phyloP scores from a whole-genome alignment of 1,140 invertebrate species.

The Globodera ellingtonae region DNA sequence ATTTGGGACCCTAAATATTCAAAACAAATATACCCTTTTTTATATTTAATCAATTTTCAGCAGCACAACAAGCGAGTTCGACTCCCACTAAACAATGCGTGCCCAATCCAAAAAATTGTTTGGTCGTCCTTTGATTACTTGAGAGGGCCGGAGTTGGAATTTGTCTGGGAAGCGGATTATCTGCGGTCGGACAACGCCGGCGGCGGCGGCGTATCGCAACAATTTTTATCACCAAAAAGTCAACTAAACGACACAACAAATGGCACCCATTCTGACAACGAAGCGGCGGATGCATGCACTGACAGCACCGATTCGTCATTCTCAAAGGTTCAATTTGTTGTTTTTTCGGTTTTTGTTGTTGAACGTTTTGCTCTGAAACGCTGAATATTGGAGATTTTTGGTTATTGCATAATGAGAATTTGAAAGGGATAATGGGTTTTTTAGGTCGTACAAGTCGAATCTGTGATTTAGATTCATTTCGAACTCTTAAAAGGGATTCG shows the following conservation, averaged over 20 bases:
- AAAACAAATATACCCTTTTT: not conserved
- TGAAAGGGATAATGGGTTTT: no score
- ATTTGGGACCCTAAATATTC: not conserved
- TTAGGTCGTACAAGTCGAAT: no score
- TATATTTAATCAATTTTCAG: constrained; percentile 20
- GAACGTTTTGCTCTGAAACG: no score
- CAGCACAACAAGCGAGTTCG: constrained; percentile 23
- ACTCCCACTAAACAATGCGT: constrained; percentile 31
- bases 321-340: constrained; percentile 27
- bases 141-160: constrained; percentile 41
- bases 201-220: not conserved
- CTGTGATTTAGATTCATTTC: not conserved
- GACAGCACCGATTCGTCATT: constrained; percentile 30
- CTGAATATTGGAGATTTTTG: no score
- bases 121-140: constrained; percentile 51
- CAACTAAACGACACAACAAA: not conserved
- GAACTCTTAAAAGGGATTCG: not conserved
- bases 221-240: not conserved
- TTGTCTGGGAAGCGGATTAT: constrained; percentile 43
- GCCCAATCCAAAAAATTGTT: constrained; percentile 39
- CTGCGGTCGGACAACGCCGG: not conserved
- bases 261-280: constrained; percentile 20
- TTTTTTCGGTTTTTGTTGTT: not conserved
- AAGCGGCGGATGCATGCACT: constrained; percentile 20
- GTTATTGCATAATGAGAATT: no score